A percentile compares a stretch with the other conserved stretches of the same genome.
Conservation (phyloP, 2,797 vertebrate genomes). For the Brachymystax lenok region DNA sequence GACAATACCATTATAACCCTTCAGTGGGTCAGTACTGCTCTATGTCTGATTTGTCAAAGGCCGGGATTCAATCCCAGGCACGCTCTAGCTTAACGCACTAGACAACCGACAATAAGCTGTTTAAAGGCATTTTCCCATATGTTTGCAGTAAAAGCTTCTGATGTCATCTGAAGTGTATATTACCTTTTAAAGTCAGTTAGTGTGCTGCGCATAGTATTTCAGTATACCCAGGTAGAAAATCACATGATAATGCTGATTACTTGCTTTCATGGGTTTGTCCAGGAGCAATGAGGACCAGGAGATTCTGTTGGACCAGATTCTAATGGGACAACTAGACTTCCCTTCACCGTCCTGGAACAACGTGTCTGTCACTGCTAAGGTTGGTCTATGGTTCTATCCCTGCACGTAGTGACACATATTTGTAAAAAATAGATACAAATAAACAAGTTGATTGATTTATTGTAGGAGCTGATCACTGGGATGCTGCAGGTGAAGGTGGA, state of each 20-base stretch:
- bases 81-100: no score
- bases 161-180: no score
- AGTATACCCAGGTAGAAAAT: background rate
- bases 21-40: slow-evolving; percentile 77
- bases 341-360: slow-evolving; percentile 93
- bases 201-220: background rate
- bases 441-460: slow-evolving; percentile 21
- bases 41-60: no score
- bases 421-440: background rate
- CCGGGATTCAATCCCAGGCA: no score
- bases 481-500: slow-evolving; percentile 93
- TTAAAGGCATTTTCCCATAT: no score
- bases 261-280: slow-evolving; percentile 21
- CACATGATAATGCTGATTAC: background rate
- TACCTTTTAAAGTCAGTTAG: no score
- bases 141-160: no score
- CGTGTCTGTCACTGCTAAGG: slow-evolving; percentile 92
- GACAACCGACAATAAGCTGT: no score
- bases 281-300: slow-evolving; percentile 91
- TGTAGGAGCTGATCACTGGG: slow-evolving; percentile 88
- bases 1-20: no score
- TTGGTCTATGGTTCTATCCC: slow-evolving; percentile 42
- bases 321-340: slow-evolving; percentile 91
- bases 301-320: slow-evolving; percentile 91
- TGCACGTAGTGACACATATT: no score